Evolutionary conservation across 1,140 invertebrate genomes (phyloP).

Genomic region (Globodera rostochiensis): DNA sequence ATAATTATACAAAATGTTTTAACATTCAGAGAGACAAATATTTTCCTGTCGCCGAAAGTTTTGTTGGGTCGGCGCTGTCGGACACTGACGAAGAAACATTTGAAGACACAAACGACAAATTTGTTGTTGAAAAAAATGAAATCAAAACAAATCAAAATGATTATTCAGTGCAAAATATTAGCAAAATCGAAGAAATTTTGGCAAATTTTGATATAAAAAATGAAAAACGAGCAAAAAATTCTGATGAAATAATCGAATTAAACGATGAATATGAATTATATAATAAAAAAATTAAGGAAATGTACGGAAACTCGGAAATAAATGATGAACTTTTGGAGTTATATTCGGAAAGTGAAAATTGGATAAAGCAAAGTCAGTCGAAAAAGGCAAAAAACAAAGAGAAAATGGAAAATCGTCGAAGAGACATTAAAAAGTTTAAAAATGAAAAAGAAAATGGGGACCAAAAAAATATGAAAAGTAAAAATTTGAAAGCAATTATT

Average conservation of each 20-base stretch:
- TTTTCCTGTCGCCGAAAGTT: background rate
- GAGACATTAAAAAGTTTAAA: too few species aligned
- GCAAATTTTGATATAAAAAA: background rate
- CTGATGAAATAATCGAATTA: background rate
- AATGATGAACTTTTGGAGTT: background rate
- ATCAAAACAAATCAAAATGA: background rate
- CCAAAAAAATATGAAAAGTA: background rate
- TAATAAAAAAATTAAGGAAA: too few species aligned
- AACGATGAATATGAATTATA: background rate
- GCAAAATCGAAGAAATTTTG: background rate
- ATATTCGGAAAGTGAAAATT: background rate
- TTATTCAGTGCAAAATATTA: background rate
- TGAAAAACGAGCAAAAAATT: background rate
- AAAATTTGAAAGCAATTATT: too few species aligned
- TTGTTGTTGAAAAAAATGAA: background rate
- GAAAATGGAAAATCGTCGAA: too few species aligned
- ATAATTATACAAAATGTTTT: background rate
- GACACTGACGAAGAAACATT: background rate
- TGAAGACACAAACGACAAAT: background rate
- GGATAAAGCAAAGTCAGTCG: too few species aligned
- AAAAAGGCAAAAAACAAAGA: too few species aligned
- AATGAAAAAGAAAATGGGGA: background rate
- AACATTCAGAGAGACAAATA: background rate
- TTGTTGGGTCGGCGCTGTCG: background rate
- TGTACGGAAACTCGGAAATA: background rate